Evolutionary conservation across 37 sponge, comb jelly and placozoan species (phyloP), one percentile per base, ranked within the genome.

Genomic region (Ianthella basta): DNA sequence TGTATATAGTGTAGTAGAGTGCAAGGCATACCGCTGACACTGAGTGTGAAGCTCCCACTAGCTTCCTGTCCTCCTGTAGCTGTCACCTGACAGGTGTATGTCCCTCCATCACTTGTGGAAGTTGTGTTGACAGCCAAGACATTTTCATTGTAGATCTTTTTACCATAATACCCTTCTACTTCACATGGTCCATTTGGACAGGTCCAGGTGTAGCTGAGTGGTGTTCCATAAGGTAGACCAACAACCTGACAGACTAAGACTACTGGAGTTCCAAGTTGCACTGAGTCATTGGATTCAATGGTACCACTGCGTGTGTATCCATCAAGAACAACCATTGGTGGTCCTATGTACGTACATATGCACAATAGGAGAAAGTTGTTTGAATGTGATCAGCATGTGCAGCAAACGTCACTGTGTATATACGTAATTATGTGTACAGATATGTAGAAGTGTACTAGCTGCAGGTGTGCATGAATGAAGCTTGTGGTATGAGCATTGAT

Each of bases 151-250:
- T 15, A 32, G 72, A 36, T 4, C 34, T 36, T 70, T 6, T 35
- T 29, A 20, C 72, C 37, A 36, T 29, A 19, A 10, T 70, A 36
- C 29, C 72, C 37, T 35, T 19, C 37, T 70, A 32, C 20, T 70
- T 70, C 20, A 70, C 72, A 70, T 33, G 37, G 72, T 70, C 72
- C 72, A 70, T 70, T 70, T 36, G 72, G 72, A 34, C 72, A 70
- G 32, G 37, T 35, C 72, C 72, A 70, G 2, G 20, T 27, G 37
- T 70, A 70, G 72, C 37, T 70, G 30, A 33, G n/a, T 33, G n/a
- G 72, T 70, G 30, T 35, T 70, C 72, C 36, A 70, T 70, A 34
- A 35, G 72, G 72, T 70, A 70, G n/a, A 32, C 72, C 72, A 70
- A 19, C 29, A 33, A 70, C 37, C 29, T 35, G 5, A 70, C 72